phyloP scores from a whole-genome alignment of 2,797 vertebrate genomes.

The Hydrolagus colliei region DNA sequence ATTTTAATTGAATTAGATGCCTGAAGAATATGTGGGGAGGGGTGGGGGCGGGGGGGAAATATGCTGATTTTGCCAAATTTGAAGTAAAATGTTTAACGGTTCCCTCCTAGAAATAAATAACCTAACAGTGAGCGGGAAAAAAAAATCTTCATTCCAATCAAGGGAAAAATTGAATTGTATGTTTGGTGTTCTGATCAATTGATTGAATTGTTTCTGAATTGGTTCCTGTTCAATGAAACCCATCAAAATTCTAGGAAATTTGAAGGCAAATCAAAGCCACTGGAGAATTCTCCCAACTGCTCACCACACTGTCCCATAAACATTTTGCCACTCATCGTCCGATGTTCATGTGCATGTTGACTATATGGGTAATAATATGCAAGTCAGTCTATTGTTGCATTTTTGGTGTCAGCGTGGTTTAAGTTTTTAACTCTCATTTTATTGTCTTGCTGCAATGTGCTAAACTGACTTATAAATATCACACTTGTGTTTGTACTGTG shows the following conservation, averaged over 20 bases:
- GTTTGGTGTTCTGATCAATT: too few species aligned
- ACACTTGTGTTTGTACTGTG: background rate
- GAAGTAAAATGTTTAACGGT: too few species aligned
- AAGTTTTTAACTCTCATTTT: background rate
- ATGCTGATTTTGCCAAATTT: background rate
- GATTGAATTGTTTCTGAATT: background rate
- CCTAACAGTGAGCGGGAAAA: too few species aligned
- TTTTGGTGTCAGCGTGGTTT: background rate
- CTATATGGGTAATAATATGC: too few species aligned
- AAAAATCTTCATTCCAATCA: too few species aligned
- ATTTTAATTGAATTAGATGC: slow-evolving; percentile 6
- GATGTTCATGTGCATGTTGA: too few species aligned
- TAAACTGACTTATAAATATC: background rate
- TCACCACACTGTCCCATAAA: background rate
- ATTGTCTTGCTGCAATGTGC: background rate
- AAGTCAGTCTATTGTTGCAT: too few species aligned
- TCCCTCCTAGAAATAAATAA: background rate
- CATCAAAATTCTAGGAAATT: background rate
- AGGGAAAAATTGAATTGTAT: too few species aligned
- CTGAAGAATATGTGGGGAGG: background rate
- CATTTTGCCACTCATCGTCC: background rate
- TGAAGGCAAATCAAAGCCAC: background rate
- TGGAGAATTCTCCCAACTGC: background rate
- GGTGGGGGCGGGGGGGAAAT: too few species aligned
- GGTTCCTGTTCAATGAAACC: background rate